Evolutionary conservation across 2,888 invertebrate species (phyloP).

Genomic region (Tetranychus piercei): DNA sequence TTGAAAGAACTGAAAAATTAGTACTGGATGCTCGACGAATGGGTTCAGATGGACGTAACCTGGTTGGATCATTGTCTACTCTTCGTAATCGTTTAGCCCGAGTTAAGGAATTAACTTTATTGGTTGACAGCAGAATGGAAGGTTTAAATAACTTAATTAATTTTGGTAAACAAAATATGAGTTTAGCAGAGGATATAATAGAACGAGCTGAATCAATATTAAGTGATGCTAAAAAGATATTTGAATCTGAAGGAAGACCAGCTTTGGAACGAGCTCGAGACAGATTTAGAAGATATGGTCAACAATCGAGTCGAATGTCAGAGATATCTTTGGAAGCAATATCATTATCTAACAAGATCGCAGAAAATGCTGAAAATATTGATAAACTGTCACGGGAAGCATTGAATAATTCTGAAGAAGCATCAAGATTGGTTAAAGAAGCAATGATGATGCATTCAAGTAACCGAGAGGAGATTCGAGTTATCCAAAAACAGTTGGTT

Average conservation of each 20-base stretch:
- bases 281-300: constrained; percentile 43
- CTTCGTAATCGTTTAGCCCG: not conserved
- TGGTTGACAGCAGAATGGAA: constrained; percentile 37
- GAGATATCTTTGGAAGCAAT: constrained; percentile 74
- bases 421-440: constrained; percentile 58
- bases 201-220: constrained; percentile 47
- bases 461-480: constrained; percentile 34
- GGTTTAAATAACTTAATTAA: constrained; percentile 44
- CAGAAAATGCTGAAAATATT: constrained; percentile 53
- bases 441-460: constrained; percentile 54
- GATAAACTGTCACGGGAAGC: constrained; percentile 57
- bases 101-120: constrained; percentile 45
- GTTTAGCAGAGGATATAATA: constrained; percentile 45
- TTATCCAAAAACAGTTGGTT: constrained; percentile 39
- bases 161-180: constrained; percentile 37
- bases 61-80: not conserved
- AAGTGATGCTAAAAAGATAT: constrained; percentile 52
- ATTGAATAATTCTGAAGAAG: constrained; percentile 58
- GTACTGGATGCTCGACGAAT: constrained; percentile 47
- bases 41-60: constrained; percentile 34
- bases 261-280: constrained; percentile 60
- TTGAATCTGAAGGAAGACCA: constrained; percentile 62
- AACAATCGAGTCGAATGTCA: constrained; percentile 77
- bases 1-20: constrained; percentile 52
- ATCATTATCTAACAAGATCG: constrained; percentile 52